A percentile compares a stretch with the other conserved stretches of the same genome.
Conservation (phyloP, 2,888 invertebrate species). For the Latheticus oryzae region DNA sequence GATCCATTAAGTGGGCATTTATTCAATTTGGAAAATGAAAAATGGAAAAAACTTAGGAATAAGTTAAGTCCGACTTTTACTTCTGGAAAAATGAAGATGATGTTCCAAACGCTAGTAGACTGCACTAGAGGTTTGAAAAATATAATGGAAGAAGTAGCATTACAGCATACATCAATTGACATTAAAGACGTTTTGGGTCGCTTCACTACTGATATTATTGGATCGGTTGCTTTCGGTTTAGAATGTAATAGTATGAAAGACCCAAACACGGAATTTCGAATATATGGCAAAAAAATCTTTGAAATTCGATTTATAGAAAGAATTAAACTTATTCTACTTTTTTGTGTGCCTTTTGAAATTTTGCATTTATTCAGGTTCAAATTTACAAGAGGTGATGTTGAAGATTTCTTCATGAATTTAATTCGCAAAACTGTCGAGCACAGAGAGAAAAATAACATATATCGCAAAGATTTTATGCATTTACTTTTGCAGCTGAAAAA, state of each 20-base stretch:
- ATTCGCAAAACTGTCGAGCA: slow-evolving; percentile 64
- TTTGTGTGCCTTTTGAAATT: not conserved
- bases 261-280: slow-evolving; percentile 66
- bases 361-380: slow-evolving; percentile 17
- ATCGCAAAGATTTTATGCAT: slow-evolving; percentile 69
- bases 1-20: slow-evolving; percentile 71
- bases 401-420: slow-evolving; percentile 51
- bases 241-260: slow-evolving; percentile 69
- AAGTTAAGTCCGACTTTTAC: slow-evolving; percentile 62
- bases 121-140: slow-evolving; percentile 42
- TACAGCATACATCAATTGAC: slow-evolving; percentile 34
- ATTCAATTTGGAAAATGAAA: slow-evolving; percentile 67
- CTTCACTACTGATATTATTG: slow-evolving; percentile 68
- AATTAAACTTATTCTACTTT: slow-evolving; percentile 1
- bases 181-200: slow-evolving; percentile 67
- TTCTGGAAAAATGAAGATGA: slow-evolving; percentile 55
- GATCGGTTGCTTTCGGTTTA: slow-evolving; percentile 70
- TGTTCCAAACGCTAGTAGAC: slow-evolving; percentile 54
- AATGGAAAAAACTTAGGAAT: slow-evolving; percentile 71
- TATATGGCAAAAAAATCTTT: slow-evolving; percentile 47
- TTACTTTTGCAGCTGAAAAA: slow-evolving; percentile 67
- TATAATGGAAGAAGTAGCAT: slow-evolving; percentile 42
- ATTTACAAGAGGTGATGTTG: slow-evolving; percentile 29
- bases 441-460: slow-evolving; percentile 64
- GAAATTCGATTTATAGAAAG: slow-evolving; percentile 12